Conservation (phyloP, 2,797 vertebrate species). For the Percopsis omiscomaycus region DNA sequence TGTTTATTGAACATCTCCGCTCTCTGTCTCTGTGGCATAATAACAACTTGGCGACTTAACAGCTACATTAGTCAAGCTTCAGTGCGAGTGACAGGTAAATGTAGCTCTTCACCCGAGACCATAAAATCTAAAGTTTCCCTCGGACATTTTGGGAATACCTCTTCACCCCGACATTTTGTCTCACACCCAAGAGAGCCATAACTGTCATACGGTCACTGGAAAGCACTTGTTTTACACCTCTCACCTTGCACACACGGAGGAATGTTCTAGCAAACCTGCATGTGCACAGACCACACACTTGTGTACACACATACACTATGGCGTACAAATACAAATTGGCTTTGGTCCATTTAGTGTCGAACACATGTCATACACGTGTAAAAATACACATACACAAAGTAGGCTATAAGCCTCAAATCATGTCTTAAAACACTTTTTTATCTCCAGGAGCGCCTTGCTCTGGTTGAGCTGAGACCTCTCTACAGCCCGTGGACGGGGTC, state of each 20-base stretch:
- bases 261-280: too few species aligned
- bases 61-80: neutral
- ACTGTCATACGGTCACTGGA: conserved; percentile 22
- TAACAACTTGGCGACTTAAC: neutral
- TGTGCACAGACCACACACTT: too few species aligned
- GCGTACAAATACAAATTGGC: too few species aligned
- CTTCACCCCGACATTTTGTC: conserved; percentile 21
- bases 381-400: too few species aligned
- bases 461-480: too few species aligned
- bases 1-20: neutral
- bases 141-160: conserved; percentile 5
- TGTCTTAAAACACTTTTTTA: too few species aligned
- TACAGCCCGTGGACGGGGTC: too few species aligned
- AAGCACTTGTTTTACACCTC: conserved; percentile 19
- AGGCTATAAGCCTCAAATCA: too few species aligned
- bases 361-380: too few species aligned
- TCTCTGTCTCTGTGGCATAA: neutral
- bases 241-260: conserved; percentile 18
- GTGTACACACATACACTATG: too few species aligned
- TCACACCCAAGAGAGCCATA: conserved; percentile 39
- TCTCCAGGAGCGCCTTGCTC: too few species aligned
- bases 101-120: conserved; percentile 10
- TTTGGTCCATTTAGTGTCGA: too few species aligned
- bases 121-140: conserved; percentile 14
- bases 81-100: neutral